Evolutionary conservation across 2,888 invertebrate genomes (phyloP), one percentile per base, ranked within the genome.

Genomic region (Drosophila monieri): DNA sequence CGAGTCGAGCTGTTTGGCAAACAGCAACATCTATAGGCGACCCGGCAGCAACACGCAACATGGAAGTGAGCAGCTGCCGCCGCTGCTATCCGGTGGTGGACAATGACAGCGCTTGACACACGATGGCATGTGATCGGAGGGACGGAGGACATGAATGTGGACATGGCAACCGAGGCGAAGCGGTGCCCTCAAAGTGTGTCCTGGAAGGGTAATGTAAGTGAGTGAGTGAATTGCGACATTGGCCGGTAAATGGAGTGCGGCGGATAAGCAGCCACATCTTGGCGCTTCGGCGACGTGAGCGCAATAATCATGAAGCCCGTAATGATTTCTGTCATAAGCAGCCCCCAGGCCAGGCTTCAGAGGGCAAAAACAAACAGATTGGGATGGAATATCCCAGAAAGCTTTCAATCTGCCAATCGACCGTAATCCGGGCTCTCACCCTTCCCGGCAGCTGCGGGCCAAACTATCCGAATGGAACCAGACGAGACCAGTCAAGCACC

Each of bases 81-180:
- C 23, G 61, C 21, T 15, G 58, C 43, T 41, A 57, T 14, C 57
- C 49, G 53, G 43, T 56, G 64, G 51, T 44, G 59, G 59, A 75
- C 81, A 80, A 68, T 73, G 76, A 75, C 61, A 75, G 64, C 58
- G 64, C 57, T 64, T 65, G 67, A 71, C 77, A 77, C 67, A 81
- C 78, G 71, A 75, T 77, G 44, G 65, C 62, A 65, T 64, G 62
- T 65, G 27, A 27, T 27, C 27, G 27, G 9, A 27, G 27, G 21
- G 21, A 21, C 21, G 4, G 21, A 23, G 21, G 21, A 23, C 21
- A 1, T 21, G 21, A 21, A 21, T 21, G 21, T 21, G 51, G 23
- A 52, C 39, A 39, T 39, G 51, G 46, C 37, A 49, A 27, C 23
- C 49, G 27, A 14, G 47, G 14, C 47, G 15, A 18, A 64, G 62